Evolutionary conservation across 2,888 invertebrate genomes (phyloP).

Genomic region (Calameuta pallipes): DNA sequence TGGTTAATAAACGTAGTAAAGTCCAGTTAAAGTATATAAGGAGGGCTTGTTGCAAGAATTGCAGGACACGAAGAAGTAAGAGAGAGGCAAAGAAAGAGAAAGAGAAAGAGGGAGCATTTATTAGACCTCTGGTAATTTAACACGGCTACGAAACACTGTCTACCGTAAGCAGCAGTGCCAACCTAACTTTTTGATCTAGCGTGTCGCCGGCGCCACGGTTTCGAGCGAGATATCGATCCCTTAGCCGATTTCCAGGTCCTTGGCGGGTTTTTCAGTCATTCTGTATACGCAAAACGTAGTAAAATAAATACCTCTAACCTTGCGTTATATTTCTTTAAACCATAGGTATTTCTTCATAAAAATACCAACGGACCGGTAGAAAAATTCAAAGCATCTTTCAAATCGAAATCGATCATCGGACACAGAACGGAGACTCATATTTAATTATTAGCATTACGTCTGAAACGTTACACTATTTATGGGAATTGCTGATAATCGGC

Average conservation of each 20-base stretch:
- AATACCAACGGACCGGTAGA: background rate
- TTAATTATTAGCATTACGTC: background rate
- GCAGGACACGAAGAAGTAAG: slow-evolving; percentile 29
- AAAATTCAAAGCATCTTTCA: background rate
- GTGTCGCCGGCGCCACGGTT: background rate
- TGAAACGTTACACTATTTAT: background rate
- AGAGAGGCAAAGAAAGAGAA: background rate
- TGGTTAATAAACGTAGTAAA: slow-evolving; percentile 17
- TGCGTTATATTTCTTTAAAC: background rate
- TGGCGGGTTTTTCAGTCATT: background rate
- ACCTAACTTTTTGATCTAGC: background rate
- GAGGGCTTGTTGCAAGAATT: slow-evolving; percentile 8
- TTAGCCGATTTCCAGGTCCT: background rate
- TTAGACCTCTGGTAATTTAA: background rate
- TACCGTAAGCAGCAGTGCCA: background rate
- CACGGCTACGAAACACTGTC: background rate
- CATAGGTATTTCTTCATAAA: background rate
- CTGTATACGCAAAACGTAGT: background rate
- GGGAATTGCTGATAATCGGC: background rate
- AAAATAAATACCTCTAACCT: background rate
- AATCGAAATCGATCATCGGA: background rate
- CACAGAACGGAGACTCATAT: background rate
- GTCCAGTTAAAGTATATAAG: background rate
- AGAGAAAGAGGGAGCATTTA: background rate
- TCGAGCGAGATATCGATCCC: background rate